Conservation (phyloP, 2,113 vertebrate species). For the Salvelinus alpinus region DNA sequence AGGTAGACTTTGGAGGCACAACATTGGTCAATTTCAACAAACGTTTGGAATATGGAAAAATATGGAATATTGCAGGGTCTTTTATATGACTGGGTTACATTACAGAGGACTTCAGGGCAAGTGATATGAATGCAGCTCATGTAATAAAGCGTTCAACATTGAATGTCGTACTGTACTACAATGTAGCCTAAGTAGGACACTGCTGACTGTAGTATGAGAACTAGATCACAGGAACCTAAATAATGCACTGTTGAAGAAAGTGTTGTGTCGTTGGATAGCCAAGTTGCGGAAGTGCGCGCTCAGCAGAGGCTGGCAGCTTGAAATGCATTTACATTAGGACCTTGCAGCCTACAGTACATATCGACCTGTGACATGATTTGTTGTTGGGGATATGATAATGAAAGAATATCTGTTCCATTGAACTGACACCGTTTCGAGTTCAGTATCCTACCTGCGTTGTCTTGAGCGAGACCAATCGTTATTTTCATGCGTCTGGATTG, state of each 20-base stretch:
- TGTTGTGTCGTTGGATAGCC: neutral
- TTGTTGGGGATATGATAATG: constrained; percentile 18
- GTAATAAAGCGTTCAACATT: too few relatives aligned
- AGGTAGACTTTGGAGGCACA: too few relatives aligned
- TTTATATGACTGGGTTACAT: too few relatives aligned
- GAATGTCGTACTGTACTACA: too few relatives aligned
- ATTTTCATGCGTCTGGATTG: neutral
- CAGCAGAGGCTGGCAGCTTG: constrained; percentile 21
- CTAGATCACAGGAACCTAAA: too few relatives aligned
- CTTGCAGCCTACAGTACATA: neutral
- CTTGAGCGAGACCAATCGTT: neutral
- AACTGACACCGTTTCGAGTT: constrained; percentile 3
- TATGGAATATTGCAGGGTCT: too few relatives aligned
- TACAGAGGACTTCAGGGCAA: too few relatives aligned
- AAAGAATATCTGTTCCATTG: constrained; percentile 4
- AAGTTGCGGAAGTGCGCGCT: constrained; percentile 56
- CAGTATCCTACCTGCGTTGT: neutral
- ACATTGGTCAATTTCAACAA: too few relatives aligned
- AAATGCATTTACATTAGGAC: neutral
- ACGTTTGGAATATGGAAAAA: too few relatives aligned
- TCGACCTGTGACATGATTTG: neutral
- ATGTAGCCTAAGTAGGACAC: too few relatives aligned
- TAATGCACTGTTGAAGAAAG: neutral
- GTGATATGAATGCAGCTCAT: too few relatives aligned
- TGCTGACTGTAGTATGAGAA: too few relatives aligned